Conservation (phyloP, 1,140 invertebrate genomes). For the Amphibalanus amphitrite region DNA sequence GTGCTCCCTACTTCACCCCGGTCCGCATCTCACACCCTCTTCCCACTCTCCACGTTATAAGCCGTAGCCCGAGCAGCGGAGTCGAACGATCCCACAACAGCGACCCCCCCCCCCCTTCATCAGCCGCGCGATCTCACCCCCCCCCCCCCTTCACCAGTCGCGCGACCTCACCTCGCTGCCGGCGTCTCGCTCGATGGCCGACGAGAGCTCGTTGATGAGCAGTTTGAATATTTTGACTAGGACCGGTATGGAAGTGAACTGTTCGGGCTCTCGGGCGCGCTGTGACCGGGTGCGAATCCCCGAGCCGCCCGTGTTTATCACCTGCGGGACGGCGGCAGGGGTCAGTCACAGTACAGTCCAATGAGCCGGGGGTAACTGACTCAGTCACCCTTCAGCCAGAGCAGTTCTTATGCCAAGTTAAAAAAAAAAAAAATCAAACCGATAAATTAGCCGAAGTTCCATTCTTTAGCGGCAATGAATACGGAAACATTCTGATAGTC, state of each 20-base stretch:
- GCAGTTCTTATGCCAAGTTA: no score
- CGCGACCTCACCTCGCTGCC: background rate
- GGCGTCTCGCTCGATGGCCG: constrained; percentile 28
- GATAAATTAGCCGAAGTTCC: no score
- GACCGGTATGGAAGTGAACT: constrained; percentile 37
- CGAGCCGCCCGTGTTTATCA: constrained; percentile 18
- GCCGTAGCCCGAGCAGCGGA: no score
- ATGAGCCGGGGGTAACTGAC: no score
- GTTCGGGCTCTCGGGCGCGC: constrained; percentile 24
- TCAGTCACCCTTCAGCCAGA: no score
- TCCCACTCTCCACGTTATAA: no score
- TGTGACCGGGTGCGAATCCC: constrained; percentile 33
- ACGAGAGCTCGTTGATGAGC: constrained; percentile 36
- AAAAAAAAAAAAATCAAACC: no score
- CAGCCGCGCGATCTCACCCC: background rate
- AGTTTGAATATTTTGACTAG: constrained; percentile 42
- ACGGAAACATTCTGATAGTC: no score
- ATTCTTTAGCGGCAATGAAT: no score
- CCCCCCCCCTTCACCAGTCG: background rate
- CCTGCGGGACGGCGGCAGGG: constrained; percentile 7
- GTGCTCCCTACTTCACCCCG: no score
- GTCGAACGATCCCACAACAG: background rate
- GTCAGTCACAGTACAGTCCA: no score
- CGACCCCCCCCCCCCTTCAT: background rate
- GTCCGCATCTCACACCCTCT: no score